Evolutionary conservation across 1,140 invertebrate species (phyloP), one percentile per base, ranked within the genome.

Genomic region (Sitophilus oryzae): DNA sequence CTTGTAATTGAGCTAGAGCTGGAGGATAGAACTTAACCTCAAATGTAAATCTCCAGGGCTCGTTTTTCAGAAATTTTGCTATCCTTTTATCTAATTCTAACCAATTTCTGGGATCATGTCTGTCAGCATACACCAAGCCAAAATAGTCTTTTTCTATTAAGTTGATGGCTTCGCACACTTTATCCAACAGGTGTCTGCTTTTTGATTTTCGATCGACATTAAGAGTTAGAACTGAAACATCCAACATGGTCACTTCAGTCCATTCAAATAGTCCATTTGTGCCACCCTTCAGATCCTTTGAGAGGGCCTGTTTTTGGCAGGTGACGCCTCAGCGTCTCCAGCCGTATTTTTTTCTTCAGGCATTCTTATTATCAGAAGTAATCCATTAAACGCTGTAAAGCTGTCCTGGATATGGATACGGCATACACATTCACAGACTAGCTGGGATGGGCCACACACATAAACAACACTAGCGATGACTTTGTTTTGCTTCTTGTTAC

Each of bases 11-110:
- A n/a, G 90, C 83, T 3, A 96, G 96, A 74, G 99, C 96, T 25
- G 95, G 95, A 2, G 96, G 96, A 75, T 99, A 99, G 76, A 99
- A 99, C 76, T 99, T 99, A 5, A 99, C 94, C 72, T 94, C 89
- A 73, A 99, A 98, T 64, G 83, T 83, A 67, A 99, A 88, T 59
- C 88, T 85, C 93, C 93, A 97, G 20, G 93, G 91, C 63, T 93
- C 89, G 67, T 80, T 84, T 82, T 90, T 93, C 40, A 96, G 74
- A 71, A 93, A 88, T 76, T 95, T 95, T 38, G 81, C 77, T 61
- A 95, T 87, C 56, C 88, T 80, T 70, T 90, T 92, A 50, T 95
- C 89, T 37, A 88, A 73, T 71, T 91, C 89, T 51, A 96, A 69
- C 93, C 93, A 96, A 61, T 85, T 84, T 51, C 88, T 77, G 1